Evolutionary conservation across 2,888 invertebrate genomes (phyloP), one percentile per base, ranked within the genome.

Genomic region (Drosophila fungiperda): DNA sequence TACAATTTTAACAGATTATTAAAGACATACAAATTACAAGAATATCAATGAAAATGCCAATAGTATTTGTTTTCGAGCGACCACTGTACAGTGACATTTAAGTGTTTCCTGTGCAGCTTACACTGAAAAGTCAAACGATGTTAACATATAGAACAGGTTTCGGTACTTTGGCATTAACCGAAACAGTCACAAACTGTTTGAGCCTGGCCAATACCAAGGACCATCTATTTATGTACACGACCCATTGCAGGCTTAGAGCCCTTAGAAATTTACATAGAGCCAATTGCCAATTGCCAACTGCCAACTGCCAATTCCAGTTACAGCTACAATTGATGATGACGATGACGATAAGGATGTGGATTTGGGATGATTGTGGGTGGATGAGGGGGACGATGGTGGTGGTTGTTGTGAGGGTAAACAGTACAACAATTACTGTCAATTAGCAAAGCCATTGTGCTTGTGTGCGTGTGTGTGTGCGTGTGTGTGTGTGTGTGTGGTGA

Each of bases 341-440:
- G 12, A 7, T 45, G 40, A 9, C 17, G 15, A 23, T 45, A 20
- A 1, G 40, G n/a, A 40, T n/a, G 40, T 0, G 45, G 15, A 3
- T 26, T 26, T 29, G 36, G 20, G 8, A n/a, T 32, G 53, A 1
- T 20, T 11, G 40, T 49, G 55, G 5, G 26, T 5, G 29, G 12
- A 17, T 32, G 23, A 23, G 36, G n/a, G 29, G 23, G 26, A 9
- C 23, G 29, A 12, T 40, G 36, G 3, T 68, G 50, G 20, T 38
- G 32, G 17, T 1, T 20, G 8, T 15, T 45, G 23, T 45, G 40
- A 20, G 32, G 23, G 23, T 45, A 8, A 53, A 50, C 35, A 49
- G 49, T 49, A 58, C 76, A 65, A 58, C 73, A 76, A 80, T 80
- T 76, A 76, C 70, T 68, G 68, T 32, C 80, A 73, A 73, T 79